These are phyloP conservation scores for Venustoraphidia nigricollis DNA, from an alignment of 2,888 invertebrate genomes.

Conservation along the genomic window DNA sequence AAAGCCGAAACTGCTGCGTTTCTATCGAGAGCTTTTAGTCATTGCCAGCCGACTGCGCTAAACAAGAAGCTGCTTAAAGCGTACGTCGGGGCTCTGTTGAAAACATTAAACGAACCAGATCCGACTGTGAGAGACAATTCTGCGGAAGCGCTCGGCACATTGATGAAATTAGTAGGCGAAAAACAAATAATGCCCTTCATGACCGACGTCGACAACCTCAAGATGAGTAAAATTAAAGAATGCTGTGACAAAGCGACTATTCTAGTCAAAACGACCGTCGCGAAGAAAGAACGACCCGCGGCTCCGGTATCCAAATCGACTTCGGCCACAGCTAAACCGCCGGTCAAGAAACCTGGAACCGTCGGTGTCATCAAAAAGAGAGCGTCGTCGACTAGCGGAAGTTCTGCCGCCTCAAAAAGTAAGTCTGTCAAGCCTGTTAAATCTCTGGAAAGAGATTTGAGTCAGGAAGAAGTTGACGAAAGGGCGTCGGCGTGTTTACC, in stretches of 20 bases:
- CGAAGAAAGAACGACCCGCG: conserved; percentile 44
- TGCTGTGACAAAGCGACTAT: conserved; percentile 86
- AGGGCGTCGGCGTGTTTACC: conserved; percentile 51
- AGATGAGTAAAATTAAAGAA: conserved; percentile 89
- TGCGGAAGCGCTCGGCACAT: conserved; percentile 85
- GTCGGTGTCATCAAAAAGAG: conserved; percentile 21
- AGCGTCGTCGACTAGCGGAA: conserved; percentile 19
- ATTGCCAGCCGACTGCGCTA: conserved; percentile 63
- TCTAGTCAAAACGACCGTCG: conserved; percentile 48
- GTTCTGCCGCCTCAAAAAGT: conserved; percentile 18
- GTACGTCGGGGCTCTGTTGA: conserved; percentile 60
- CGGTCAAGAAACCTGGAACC: conserved; percentile 32
- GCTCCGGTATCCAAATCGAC: conserved; percentile 33
- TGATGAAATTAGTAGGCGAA: conserved; percentile 87
- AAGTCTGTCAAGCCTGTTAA: conserved; percentile 29
- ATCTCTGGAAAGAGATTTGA: conserved; percentile 47
- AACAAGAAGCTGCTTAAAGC: conserved; percentile 84
- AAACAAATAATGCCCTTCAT: conserved; percentile 76
- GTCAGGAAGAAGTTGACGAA: conserved; percentile 63
- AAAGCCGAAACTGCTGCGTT: conserved; percentile 79
- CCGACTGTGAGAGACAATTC: conserved; percentile 84
- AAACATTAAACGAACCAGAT: conserved; percentile 68
- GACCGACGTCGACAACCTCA: conserved; percentile 76
- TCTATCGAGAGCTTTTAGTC: conserved; percentile 66
- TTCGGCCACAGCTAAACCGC: conserved; percentile 32